Percentiles rank a stretch among this genome's conserved stretches.
These are phyloP conservation scores for Aeoliscus strigatus DNA, from an alignment of 2,797 vertebrate species.

Conservation along the genomic window DNA sequence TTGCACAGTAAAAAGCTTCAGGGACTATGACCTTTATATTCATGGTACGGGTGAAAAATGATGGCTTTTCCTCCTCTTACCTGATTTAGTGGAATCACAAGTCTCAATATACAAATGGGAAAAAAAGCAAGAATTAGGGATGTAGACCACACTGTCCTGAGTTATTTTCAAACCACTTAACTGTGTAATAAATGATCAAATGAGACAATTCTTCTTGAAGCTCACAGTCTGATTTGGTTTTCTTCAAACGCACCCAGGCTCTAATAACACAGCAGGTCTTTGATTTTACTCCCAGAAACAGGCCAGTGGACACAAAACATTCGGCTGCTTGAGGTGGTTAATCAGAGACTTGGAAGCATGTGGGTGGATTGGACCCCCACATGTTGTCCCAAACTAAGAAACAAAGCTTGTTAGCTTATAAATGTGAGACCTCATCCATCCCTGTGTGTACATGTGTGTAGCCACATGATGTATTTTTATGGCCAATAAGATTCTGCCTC, in stretches of 20 bases:
- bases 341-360: constrained; percentile 64
- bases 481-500: too few species aligned
- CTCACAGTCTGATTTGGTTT: constrained; percentile 74
- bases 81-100: constrained; percentile 71
- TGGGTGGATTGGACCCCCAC: constrained; percentile 51
- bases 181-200: constrained; percentile 82
- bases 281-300: constrained; percentile 66
- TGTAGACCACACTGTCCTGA: constrained; percentile 71
- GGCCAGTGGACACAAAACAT: constrained; percentile 61
- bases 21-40: too few species aligned
- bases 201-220: constrained; percentile 76
- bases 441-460: too few species aligned
- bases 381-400: constrained; percentile 7
- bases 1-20: too few species aligned
- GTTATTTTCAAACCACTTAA: constrained; percentile 79
- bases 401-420: constrained; percentile 15
- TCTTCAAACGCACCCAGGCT: constrained; percentile 69
- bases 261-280: constrained; percentile 75
- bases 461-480: constrained; percentile 16
- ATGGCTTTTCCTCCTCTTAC: constrained; percentile 46
- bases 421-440: constrained; percentile 11
- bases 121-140: constrained; percentile 75
- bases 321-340: constrained; percentile 64
- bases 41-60: constrained; percentile 65
- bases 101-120: constrained; percentile 76